Evolutionary conservation across 2,113 vertebrate species (phyloP).

Genomic region (Phrynosoma platyrhinos): DNA sequence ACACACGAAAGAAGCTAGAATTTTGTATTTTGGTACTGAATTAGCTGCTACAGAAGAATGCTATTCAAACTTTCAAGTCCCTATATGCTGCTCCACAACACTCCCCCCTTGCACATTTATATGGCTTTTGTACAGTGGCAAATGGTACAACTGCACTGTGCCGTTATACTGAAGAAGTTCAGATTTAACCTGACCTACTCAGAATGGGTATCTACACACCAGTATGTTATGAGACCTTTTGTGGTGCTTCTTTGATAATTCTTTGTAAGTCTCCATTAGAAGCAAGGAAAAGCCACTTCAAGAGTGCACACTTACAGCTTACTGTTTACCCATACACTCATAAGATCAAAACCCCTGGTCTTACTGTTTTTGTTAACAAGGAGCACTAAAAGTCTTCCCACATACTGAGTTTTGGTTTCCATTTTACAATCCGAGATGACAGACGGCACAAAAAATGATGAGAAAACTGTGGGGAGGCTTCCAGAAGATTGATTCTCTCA

Average conservation of each 20-base stretch:
- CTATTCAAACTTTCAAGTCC: slow-evolving; percentile 46
- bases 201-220: slow-evolving; percentile 76
- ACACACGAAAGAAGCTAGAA: slow-evolving; percentile 51
- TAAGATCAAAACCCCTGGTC: slow-evolving; percentile 86
- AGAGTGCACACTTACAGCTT: slow-evolving; percentile 82
- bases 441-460: slow-evolving; percentile 93
- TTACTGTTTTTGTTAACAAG: slow-evolving; percentile 89
- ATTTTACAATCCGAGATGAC: slow-evolving; percentile 94
- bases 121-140: slow-evolving; percentile 60
- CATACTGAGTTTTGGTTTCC: slow-evolving; percentile 93
- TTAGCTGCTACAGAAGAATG: slow-evolving; percentile 44
- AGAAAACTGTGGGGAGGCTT: slow-evolving; percentile 98
- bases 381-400: slow-evolving; percentile 88
- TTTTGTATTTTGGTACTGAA: slow-evolving; percentile 65
- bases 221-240: slow-evolving; percentile 79
- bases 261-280: slow-evolving; percentile 82
- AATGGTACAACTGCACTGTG: slow-evolving; percentile 63
- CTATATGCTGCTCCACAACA: slow-evolving; percentile 38
- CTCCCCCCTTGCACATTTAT: slow-evolving; percentile 54
- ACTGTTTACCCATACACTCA: slow-evolving; percentile 87
- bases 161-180: slow-evolving; percentile 70
- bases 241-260: slow-evolving; percentile 82
- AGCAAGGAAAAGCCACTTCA: slow-evolving; percentile 82
- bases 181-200: slow-evolving; percentile 82
- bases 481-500: slow-evolving; percentile 99